Base-by-base conservation (phyloP, 2,797 vertebrate species). In the Pseudocheirus occidentalis region DNA sequence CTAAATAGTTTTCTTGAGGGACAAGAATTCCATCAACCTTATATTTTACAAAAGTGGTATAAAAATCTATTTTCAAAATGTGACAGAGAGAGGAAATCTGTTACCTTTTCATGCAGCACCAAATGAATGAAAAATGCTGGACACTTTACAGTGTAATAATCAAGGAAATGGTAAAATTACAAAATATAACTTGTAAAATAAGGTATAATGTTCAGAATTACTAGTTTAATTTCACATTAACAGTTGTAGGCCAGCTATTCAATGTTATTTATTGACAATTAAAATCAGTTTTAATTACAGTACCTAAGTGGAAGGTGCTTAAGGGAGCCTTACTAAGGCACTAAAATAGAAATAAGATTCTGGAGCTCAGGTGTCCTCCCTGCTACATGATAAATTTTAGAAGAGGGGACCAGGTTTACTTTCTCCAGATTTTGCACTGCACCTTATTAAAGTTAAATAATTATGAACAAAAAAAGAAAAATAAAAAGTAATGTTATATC, bases 141-240 rank as follows among this genome's bases (percentile, higher is more conserved):
- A 87, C 9, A 46, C 21, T 87, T 50, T 50, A 87, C 21, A 46
- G 40, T 28, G 9, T 87, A 87, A 87, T 50, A 87, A 46, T 81
- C 40, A 81, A 92, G 50, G 95, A 59, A 46, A 95, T 53, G 6
- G n/a, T n/a, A 94, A 95, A 53, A 93, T 59, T 62, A 95, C 4
- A 58, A 92, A 93, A 62, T 62, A 62, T 46, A 87, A 50, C 40
- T 87, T 87, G 9, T 27, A 87, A 87, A 87, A 46, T 50, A 87
- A 87, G 46, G 40, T 81, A 81, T 46, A 46, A 81, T 27, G 3
- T 87, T 87, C 40, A 27, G 9, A 87, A 87, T 50, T 87, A 87
- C 73, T 87, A 87, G 40, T 9, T 87, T 50, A 87, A 90, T 31
- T 81, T 95, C 93, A 91, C 46, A 95, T 12, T 28, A 34, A 87